Percentiles rank a stretch among this genome's conserved stretches.
These are phyloP conservation scores for Globodera ellingtonae DNA, from an alignment of 1,140 invertebrate species.

Conservation along the genomic window DNA sequence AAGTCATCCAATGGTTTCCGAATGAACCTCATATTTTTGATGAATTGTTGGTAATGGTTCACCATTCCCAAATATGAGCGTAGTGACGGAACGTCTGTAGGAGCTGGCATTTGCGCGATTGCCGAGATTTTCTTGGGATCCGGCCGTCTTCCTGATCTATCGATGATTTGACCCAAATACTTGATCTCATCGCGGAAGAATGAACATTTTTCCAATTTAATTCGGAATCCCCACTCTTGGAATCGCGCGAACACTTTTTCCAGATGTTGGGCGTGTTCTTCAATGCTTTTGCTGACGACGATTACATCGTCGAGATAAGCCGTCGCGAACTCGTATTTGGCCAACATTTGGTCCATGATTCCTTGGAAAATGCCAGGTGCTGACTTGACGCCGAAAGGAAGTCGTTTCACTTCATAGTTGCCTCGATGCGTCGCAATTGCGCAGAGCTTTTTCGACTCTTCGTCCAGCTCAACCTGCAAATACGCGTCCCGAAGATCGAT, in stretches of 20 bases:
- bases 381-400: too few relatives aligned
- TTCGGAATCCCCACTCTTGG: neutral
- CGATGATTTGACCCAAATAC: conserved; percentile 15
- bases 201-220: conserved; percentile 8
- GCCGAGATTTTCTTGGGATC: neutral
- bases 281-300: too few relatives aligned
- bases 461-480: too few relatives aligned
- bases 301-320: too few relatives aligned
- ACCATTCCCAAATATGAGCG: conserved; percentile 18
- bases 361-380: too few relatives aligned
- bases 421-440: too few relatives aligned
- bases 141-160: neutral
- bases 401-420: too few relatives aligned
- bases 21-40: conserved; percentile 10
- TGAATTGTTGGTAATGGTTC: conserved; percentile 21
- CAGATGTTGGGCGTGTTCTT: conserved; percentile 66
- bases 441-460: too few relatives aligned
- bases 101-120: neutral
- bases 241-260: conserved; percentile 22
- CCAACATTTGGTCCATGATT: too few relatives aligned
- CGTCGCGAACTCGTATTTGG: too few relatives aligned
- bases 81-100: neutral
- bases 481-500: too few relatives aligned
- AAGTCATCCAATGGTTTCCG: conserved; percentile 18
- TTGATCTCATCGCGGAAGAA: conserved; percentile 69